Percentiles rank a stretch among this genome's conserved stretches.
Evolutionary conservation across 2,888 invertebrate species (phyloP).

Genomic region (Biston stratarius): DNA sequence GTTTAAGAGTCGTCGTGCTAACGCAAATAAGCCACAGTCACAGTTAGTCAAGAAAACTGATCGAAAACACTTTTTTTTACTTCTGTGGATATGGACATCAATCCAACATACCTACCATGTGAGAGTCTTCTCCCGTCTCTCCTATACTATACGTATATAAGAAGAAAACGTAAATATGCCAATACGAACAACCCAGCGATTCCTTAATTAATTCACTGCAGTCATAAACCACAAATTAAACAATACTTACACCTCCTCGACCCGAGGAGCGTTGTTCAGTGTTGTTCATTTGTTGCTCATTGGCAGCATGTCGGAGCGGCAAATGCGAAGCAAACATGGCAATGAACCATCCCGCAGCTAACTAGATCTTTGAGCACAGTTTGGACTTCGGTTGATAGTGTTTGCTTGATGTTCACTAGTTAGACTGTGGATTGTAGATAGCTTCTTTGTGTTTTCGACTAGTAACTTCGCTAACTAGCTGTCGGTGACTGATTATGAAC

Average conservation of each 20-base stretch:
- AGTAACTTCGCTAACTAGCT: slow-evolving; percentile 81
- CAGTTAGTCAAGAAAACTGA: too few species aligned
- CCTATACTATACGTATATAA: slow-evolving; percentile 36
- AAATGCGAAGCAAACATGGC: slow-evolving; percentile 62
- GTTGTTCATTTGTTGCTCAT: slow-evolving; percentile 17
- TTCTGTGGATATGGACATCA: too few species aligned
- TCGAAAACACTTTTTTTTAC: too few species aligned
- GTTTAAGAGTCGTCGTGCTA: too few species aligned
- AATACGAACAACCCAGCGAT: slow-evolving; percentile 37
- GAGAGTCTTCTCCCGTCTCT: slow-evolving; percentile 5
- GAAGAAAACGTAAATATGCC: slow-evolving; percentile 28
- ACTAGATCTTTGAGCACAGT: slow-evolving; percentile 83
- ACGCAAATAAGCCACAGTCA: too few species aligned
- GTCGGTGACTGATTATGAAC: slow-evolving; percentile 64
- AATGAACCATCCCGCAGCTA: slow-evolving; percentile 74
- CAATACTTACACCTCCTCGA: slow-evolving; percentile 53
- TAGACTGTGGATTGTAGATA: slow-evolving; percentile 75
- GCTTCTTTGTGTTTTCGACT: slow-evolving; percentile 80
- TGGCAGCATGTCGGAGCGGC: slow-evolving; percentile 51
- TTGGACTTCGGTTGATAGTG: slow-evolving; percentile 79
- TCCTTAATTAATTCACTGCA: slow-evolving; percentile 52
- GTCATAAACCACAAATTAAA: slow-evolving; percentile 49
- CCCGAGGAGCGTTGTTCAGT: slow-evolving; percentile 51
- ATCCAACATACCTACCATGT: background rate
- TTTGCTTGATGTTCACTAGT: slow-evolving; percentile 77